Evolutionary conservation across 2,113 vertebrate genomes (phyloP), one percentile per base, ranked within the genome.

Genomic region (Parus major): DNA sequence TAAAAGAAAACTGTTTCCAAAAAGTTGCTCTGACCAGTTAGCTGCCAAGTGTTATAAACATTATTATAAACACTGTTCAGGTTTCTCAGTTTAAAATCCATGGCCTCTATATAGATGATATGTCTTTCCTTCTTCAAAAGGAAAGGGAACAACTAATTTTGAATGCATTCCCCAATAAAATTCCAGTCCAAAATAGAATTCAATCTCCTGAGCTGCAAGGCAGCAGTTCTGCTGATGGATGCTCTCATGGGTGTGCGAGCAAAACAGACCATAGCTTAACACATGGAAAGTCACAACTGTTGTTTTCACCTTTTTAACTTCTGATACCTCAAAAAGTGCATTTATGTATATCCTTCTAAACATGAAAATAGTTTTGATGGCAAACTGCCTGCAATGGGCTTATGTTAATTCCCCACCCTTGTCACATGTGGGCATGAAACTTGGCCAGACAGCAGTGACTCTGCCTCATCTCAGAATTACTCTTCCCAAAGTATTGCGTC

Each of bases 1-100:
- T 86, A 93, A 93, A 95, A 89, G 44, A 93, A 91, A 86, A 82
- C 49, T 24, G 12, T 75, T 95, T 93, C 82, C 68, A 94, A 92
- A 93, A 93, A 42, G 60, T 42, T 93, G 23, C 25, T 93, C 72
- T 82, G 86, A 88, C 72, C 64, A 84, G 53, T 90, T 94, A 86
- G 53, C 76, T 94, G 82, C 92, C 88, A 96, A 81, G 78, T 75
- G 72, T 86, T 86, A 88, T 68, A 88, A 96, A 92, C 64, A 56
- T 29, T 44, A 90, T 92, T 86, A 81, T 78, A 92, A 95, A 92
- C 56, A 52, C 75, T 71, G 49, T 68, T 93, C 53, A 68, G 70
- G 82, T 66, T 95, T 87, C 80, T 95, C 69, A 35, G 60, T 86
- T 94, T 90, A 75, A 97, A 84, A 78, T 63, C 65, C 53, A 65